These are phyloP conservation scores for Oreocharis arfaki DNA, from an alignment of 2,113 vertebrate genomes.

Conservation along the genomic window DNA sequence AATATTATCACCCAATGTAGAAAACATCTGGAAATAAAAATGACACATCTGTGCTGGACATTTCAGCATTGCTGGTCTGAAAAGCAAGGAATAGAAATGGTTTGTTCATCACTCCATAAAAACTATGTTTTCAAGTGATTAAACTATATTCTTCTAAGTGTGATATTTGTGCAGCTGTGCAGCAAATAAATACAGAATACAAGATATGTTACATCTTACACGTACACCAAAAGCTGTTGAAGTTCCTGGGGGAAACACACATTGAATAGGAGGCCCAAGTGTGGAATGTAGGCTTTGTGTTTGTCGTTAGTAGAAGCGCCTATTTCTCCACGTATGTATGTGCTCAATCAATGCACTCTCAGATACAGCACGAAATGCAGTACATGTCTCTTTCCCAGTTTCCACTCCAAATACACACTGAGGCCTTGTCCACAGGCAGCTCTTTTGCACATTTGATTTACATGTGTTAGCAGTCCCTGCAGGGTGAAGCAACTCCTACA, in stretches of 20 bases:
- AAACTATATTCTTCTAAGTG: background rate
- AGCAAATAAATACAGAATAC: background rate
- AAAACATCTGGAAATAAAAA: background rate
- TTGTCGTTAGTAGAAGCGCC: background rate
- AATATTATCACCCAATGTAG: background rate
- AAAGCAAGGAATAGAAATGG: background rate
- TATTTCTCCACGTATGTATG: rapidly evolving
- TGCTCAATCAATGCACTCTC: background rate
- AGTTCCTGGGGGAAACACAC: background rate
- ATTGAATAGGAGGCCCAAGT: background rate
- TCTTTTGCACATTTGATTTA: background rate
- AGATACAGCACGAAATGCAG: background rate
- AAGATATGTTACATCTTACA: background rate
- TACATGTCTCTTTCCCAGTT: rapidly evolving
- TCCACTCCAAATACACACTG: background rate
- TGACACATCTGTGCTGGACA: background rate
- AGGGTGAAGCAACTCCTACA: background rate
- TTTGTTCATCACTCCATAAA: background rate
- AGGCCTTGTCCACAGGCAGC: background rate
- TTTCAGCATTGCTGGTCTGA: background rate
- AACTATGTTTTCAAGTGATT: background rate
- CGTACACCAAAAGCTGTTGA: background rate
- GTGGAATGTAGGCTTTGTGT: background rate
- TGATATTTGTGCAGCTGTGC: background rate
- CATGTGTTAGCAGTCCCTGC: rapidly evolving